Evolutionary conservation across 2,113 vertebrate species (phyloP).

Genomic region (Thunnus maccoyii): DNA sequence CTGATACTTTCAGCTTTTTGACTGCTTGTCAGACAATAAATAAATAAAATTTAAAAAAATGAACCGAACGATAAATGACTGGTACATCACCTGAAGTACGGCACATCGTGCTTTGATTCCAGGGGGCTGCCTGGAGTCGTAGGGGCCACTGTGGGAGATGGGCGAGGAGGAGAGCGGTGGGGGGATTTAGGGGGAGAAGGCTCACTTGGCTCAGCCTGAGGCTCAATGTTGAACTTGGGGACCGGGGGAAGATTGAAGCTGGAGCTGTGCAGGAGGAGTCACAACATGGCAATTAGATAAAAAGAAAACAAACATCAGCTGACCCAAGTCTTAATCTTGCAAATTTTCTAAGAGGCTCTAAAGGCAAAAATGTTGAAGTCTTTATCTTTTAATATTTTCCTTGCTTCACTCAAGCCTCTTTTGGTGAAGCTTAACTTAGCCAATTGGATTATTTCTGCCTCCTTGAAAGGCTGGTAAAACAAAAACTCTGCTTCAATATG

Average conservation of each 20-base stretch:
- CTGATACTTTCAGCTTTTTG: not conserved
- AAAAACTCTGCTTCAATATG: too few relatives aligned
- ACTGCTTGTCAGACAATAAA: too few relatives aligned
- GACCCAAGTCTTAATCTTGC: not conserved
- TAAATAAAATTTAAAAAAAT: not conserved
- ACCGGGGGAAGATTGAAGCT: constrained; percentile 50
- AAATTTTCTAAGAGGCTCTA: not conserved
- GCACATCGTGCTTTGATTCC: constrained; percentile 77
- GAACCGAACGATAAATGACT: not conserved
- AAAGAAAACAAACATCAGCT: not conserved
- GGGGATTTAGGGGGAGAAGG: constrained; percentile 33
- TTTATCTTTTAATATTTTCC: too few relatives aligned
- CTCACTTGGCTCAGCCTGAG: constrained; percentile 10
- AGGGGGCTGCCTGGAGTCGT: constrained; percentile 12
- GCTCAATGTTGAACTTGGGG: constrained; percentile 1
- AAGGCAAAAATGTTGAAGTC: not conserved
- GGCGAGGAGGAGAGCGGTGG: not conserved
- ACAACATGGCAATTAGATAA: constrained; percentile 8
- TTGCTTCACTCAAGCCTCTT: too few relatives aligned
- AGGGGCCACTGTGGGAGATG: not conserved
- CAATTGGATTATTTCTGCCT: too few relatives aligned
- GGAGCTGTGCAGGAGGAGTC: constrained; percentile 42
- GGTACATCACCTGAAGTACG: constrained; percentile 80
- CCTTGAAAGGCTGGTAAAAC: too few relatives aligned
- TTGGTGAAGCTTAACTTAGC: too few relatives aligned